Conservation (phyloP, 37 sponge, comb jelly and placozoan species). For the Chondrosia reniformis region DNA sequence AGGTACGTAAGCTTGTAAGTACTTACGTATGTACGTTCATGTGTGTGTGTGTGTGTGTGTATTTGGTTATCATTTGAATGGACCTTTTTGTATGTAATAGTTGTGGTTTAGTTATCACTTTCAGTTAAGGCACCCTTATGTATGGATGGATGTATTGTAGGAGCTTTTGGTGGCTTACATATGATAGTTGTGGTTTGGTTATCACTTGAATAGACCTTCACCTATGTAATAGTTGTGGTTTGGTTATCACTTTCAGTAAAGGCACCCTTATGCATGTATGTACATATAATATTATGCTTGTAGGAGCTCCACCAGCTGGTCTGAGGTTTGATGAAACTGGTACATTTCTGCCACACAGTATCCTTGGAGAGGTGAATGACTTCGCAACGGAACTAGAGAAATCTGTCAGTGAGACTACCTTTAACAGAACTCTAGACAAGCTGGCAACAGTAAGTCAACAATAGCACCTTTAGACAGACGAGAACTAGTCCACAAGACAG, state of each 20-base stretch:
- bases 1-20: background rate
- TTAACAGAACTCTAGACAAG: background rate
- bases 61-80: background rate
- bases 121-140: too few relatives aligned
- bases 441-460: constrained; percentile 8
- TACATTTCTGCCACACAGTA: constrained; percentile 58
- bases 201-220: too few relatives aligned
- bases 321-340: constrained; percentile 54
- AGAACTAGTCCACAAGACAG: too few relatives aligned
- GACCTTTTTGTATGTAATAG: background rate
- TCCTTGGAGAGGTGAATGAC: constrained; percentile 64
- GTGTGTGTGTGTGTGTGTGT: background rate
- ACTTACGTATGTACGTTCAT: background rate
- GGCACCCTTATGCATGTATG: background rate
- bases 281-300: background rate
- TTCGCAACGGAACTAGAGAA: constrained; percentile 32
- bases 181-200: background rate
- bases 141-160: too few relatives aligned
- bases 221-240: too few relatives aligned
- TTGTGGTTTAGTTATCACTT: background rate
- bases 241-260: background rate
- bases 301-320: constrained; percentile 41
- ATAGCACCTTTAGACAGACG: too few relatives aligned
- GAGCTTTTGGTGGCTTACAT: background rate
- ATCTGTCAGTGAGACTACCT: constrained; percentile 16